Evolutionary conservation across 2,888 invertebrate species (phyloP).

Genomic region (Spilarctia lutea): DNA sequence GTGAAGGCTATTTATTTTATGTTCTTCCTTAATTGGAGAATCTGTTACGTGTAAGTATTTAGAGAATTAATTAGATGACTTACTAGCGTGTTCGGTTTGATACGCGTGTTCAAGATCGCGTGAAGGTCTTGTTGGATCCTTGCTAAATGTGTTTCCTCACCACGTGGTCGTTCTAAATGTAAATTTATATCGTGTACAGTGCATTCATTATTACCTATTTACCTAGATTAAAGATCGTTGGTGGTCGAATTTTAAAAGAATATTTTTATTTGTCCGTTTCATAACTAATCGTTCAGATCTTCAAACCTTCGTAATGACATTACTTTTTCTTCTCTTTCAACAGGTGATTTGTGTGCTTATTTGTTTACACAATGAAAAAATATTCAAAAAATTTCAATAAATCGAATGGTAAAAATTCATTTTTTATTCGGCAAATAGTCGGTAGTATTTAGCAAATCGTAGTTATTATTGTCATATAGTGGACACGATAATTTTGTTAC

Average conservation of each 20-base stretch:
- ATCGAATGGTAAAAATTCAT: no score
- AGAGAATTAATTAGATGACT: conserved; percentile 11
- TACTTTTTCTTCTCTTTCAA: no score
- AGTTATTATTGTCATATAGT: no score
- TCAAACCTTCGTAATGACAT: no score
- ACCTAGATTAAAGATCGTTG: neutral
- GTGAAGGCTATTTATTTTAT: neutral
- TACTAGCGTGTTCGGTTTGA: conserved; percentile 13
- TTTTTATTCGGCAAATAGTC: no score
- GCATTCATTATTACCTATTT: neutral
- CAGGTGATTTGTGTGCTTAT: no score
- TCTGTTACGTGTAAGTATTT: conserved; percentile 10
- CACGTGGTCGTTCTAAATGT: neutral
- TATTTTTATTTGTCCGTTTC: no score
- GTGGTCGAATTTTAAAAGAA: neutral
- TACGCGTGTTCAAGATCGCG: conserved; percentile 14
- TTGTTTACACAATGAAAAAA: no score
- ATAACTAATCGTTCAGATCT: no score
- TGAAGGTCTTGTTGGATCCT: conserved; percentile 19
- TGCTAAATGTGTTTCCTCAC: conserved; percentile 6
- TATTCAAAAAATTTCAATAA: no score
- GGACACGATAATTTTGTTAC: no score
- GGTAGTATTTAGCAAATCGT: no score
- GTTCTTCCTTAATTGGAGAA: conserved; percentile 10
- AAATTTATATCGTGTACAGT: neutral